These are phyloP conservation scores for Matsumyia berberina DNA, from an alignment of 2,888 invertebrate species.

Conservation along the genomic window DNA sequence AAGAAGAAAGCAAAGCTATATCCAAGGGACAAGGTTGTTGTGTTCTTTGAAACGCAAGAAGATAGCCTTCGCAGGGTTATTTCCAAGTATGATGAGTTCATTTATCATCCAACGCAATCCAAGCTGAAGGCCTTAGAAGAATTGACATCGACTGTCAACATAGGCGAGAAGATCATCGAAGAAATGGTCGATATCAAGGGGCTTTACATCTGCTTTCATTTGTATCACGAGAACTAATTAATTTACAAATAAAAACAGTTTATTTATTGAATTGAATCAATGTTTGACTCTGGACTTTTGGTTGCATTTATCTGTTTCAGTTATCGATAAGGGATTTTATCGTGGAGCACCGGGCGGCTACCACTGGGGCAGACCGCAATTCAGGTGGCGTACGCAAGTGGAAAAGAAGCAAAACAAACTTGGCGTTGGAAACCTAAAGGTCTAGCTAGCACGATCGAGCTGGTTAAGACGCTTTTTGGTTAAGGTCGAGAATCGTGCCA, in stretches of 20 bases:
- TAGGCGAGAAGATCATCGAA: slow-evolving; percentile 47
- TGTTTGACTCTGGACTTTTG: not conserved
- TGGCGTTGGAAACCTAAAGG: too few species aligned
- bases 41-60: slow-evolving; percentile 50
- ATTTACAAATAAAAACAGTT: slow-evolving; percentile 8
- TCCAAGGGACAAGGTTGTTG: slow-evolving; percentile 85
- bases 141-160: not conserved
- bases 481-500: too few species aligned
- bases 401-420: too few species aligned
- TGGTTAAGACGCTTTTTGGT: too few species aligned
- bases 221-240: slow-evolving; percentile 37
- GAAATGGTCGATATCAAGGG: slow-evolving; percentile 50
- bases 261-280: slow-evolving; percentile 4
- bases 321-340: too few species aligned
- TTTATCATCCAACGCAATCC: slow-evolving; percentile 54
- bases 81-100: slow-evolving; percentile 50
- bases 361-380: too few species aligned
- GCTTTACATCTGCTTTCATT: slow-evolving; percentile 35
- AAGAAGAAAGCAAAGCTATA: slow-evolving; percentile 95
- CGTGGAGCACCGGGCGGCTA: too few species aligned
- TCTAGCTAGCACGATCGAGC: too few species aligned
- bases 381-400: too few species aligned
- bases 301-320: not conserved
- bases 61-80: slow-evolving; percentile 35
- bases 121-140: slow-evolving; percentile 5